phyloP scores from a whole-genome alignment of 1,140 invertebrate genomes.

The Lepeophtheirus salmonis region DNA sequence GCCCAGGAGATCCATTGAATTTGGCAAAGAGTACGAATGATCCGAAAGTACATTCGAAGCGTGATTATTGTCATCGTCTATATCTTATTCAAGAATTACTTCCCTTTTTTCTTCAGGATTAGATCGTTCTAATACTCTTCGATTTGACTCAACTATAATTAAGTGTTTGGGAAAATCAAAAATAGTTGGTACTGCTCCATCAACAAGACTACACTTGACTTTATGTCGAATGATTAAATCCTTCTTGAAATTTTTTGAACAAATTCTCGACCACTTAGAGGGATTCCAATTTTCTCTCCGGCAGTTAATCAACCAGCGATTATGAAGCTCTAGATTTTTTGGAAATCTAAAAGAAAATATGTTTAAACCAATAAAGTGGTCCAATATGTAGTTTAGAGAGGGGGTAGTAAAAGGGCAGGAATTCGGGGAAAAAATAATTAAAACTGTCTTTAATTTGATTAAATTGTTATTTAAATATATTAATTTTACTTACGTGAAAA shows the following conservation, averaged over 20 bases:
- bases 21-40: background rate
- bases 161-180: background rate
- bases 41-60: background rate
- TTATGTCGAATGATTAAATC: background rate
- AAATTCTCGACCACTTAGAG: background rate
- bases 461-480: too few species aligned
- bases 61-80: background rate
- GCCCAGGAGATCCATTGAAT: background rate
- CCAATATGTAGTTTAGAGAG: too few species aligned
- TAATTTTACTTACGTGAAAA: too few species aligned
- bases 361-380: too few species aligned
- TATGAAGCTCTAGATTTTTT: too few species aligned
- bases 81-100: background rate
- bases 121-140: background rate
- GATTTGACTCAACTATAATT: background rate
- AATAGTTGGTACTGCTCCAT: background rate
- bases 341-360: too few species aligned
- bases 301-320: too few species aligned
- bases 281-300: background rate
- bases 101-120: background rate
- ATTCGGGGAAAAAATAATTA: too few species aligned
- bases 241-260: background rate
- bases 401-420: too few species aligned
- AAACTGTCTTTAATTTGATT: too few species aligned
- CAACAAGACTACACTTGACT: background rate